Evolutionary conservation across 1,140 invertebrate species (phyloP).

Genomic region (Phenacoccus solenopsis): DNA sequence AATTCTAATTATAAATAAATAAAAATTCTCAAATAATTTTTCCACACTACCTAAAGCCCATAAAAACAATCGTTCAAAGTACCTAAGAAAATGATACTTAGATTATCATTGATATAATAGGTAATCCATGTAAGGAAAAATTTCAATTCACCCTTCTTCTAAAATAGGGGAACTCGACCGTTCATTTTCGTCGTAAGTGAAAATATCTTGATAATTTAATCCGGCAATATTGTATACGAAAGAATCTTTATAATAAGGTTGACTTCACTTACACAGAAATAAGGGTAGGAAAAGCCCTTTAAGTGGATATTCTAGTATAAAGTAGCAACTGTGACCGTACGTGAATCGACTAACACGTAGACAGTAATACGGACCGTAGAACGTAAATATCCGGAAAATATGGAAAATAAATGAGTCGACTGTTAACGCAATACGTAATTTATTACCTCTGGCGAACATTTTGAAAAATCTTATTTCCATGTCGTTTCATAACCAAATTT

Average conservation of each 20-base stretch:
- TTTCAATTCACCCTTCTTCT: too few relatives aligned
- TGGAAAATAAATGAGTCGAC: not conserved
- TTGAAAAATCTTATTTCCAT: not conserved
- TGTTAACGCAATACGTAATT: not conserved
- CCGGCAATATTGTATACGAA: not conserved
- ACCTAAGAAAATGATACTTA: too few relatives aligned
- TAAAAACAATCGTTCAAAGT: too few relatives aligned
- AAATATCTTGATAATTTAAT: not conserved
- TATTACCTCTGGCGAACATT: not conserved
- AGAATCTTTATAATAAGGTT: conserved; percentile 1
- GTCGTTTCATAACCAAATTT: not conserved
- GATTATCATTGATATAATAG: too few relatives aligned
- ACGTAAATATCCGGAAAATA: conserved; percentile 2
- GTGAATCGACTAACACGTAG: not conserved
- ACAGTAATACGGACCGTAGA: not conserved
- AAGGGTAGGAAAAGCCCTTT: not conserved
- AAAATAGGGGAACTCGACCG: too few relatives aligned
- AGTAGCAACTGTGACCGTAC: conserved; percentile 1
- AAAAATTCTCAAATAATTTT: too few relatives aligned
- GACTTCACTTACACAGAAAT: not conserved
- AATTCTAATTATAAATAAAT: too few relatives aligned
- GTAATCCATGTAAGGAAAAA: too few relatives aligned
- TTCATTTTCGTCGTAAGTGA: not conserved
- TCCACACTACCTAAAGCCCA: too few relatives aligned
- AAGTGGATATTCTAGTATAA: conserved; percentile 2